These are phyloP conservation scores for Ophion slaviceki DNA, from an alignment of 2,888 invertebrate genomes.

Conservation along the genomic window DNA sequence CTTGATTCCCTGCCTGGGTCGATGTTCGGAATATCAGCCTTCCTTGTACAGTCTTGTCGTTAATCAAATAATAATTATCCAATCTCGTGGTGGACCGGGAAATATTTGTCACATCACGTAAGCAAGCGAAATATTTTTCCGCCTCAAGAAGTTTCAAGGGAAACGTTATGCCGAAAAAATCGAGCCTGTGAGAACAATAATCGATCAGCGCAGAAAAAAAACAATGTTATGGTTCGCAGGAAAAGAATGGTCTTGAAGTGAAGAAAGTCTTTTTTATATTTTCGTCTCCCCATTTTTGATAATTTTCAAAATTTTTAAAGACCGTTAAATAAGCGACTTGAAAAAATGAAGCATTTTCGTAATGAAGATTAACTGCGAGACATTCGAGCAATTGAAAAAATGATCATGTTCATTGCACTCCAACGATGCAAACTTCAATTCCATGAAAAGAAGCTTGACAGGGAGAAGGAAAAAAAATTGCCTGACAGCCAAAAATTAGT, in stretches of 20 bases:
- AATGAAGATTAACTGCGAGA: too few species aligned
- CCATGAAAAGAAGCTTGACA: too few species aligned
- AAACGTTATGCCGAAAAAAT: not conserved
- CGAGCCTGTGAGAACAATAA: not conserved
- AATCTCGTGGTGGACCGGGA: conserved; percentile 8
- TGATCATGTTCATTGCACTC: too few species aligned
- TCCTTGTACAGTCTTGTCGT: conserved; percentile 17
- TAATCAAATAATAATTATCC: conserved; percentile 59
- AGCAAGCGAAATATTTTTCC: not conserved
- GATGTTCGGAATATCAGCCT: not conserved
- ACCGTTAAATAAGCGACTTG: too few species aligned
- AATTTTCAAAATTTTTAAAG: too few species aligned
- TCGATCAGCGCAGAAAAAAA: not conserved
- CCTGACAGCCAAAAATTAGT: conserved; percentile 10
- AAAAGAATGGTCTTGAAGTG: too few species aligned
- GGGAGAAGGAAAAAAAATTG: not conserved
- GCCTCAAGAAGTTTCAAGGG: not conserved
- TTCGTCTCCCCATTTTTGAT: too few species aligned
- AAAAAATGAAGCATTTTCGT: too few species aligned
- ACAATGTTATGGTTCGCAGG: too few species aligned
- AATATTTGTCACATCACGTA: conserved; percentile 28
- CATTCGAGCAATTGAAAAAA: too few species aligned
- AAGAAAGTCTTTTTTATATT: too few species aligned
- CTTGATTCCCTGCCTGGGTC: not conserved
- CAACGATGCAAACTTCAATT: too few species aligned